These are phyloP conservation scores for Biston stratarius DNA, from an alignment of 2,888 invertebrate species.

Conservation along the genomic window DNA sequence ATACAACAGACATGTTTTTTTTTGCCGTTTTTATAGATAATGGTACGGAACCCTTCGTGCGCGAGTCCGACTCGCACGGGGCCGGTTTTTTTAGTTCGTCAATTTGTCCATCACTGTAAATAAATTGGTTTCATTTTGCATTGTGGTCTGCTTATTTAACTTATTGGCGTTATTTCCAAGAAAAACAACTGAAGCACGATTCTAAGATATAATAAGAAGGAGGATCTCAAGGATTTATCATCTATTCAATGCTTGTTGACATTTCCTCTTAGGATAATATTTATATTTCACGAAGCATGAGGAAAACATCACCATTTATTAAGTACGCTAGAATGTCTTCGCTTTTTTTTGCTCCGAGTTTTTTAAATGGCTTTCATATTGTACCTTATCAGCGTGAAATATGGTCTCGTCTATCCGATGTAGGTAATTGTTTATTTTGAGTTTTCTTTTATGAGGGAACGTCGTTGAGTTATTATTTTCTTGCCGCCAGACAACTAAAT, in stretches of 20 bases:
- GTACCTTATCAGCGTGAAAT: too few species aligned
- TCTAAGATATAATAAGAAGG: neutral
- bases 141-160: constrained; percentile 2
- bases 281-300: constrained; percentile 5
- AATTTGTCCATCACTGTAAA: neutral
- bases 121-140: neutral
- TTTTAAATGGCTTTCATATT: too few species aligned
- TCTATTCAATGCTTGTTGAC: constrained; percentile 1
- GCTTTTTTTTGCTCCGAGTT: neutral
- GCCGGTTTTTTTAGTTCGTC: too few species aligned
- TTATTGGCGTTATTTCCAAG: neutral
- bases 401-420: too few species aligned
- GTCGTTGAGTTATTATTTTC: too few species aligned
- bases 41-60: too few species aligned
- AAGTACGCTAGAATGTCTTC: neutral
- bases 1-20: too few species aligned
- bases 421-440: too few species aligned
- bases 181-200: constrained; percentile 5
- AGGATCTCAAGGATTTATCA: constrained; percentile 11
- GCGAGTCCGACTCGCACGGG: too few species aligned
- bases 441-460: too few species aligned
- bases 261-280: constrained; percentile 11
- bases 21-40: too few species aligned
- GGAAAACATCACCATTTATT: constrained; percentile 8
- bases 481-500: too few species aligned